These are phyloP conservation scores for Dinocampus coccinellae DNA, from an alignment of 2,888 invertebrate genomes.

Conservation along the genomic window DNA sequence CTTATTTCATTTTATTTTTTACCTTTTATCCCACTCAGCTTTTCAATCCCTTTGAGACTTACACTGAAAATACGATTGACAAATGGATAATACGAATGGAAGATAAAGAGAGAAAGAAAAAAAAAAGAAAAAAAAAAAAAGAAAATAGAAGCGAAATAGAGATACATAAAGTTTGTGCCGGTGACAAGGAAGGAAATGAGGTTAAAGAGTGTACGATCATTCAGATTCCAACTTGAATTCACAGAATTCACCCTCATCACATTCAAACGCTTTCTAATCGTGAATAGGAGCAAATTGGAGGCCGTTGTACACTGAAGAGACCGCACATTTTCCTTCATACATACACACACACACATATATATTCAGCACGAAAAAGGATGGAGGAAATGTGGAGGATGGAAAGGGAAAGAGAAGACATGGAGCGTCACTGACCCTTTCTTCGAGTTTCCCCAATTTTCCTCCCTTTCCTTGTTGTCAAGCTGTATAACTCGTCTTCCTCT, in stretches of 20 bases:
- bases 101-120: constrained; percentile 29
- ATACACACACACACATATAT: not conserved
- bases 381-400: not conserved
- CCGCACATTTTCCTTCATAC: constrained; percentile 31
- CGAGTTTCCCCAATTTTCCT: constrained; percentile 36
- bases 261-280: constrained; percentile 50
- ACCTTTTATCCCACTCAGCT: not conserved
- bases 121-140: too few relatives aligned
- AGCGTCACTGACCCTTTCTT: constrained; percentile 42
- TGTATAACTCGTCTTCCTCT: constrained; percentile 11
- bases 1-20: too few relatives aligned
- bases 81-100: constrained; percentile 28
- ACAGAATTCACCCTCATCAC: constrained; percentile 25
- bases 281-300: constrained; percentile 51
- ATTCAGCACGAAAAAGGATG: not conserved
- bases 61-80: not conserved
- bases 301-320: constrained; percentile 35
- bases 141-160: too few relatives aligned
- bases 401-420: constrained; percentile 23
- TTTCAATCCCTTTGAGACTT: not conserved
- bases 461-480: constrained; percentile 32
- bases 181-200: constrained; percentile 4
- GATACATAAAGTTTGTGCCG: not conserved
- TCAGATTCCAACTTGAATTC: constrained; percentile 28
- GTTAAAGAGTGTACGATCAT: constrained; percentile 4